Evolutionary conservation across 23 tunicate genomes (phyloP).

Genomic region (Ciona savignyi): DNA sequence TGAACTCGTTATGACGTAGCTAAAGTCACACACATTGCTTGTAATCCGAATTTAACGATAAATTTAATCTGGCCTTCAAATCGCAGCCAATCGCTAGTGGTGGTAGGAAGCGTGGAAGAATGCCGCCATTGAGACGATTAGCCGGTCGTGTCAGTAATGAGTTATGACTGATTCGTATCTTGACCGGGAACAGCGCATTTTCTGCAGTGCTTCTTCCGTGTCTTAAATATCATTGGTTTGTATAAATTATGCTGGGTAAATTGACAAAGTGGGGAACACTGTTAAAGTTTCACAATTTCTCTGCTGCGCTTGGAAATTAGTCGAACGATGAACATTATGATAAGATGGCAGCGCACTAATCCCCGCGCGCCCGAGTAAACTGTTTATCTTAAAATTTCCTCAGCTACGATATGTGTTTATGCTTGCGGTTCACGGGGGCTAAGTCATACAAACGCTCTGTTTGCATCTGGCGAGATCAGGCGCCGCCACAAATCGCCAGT

Average conservation of each 20-base stretch:
- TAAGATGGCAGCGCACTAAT: not conserved
- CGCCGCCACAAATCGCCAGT: not conserved
- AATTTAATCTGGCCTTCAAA: not conserved
- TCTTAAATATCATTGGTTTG: too few species aligned
- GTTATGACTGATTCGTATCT: not conserved
- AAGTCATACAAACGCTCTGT: not conserved
- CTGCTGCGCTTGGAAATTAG: not conserved
- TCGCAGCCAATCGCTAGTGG: not conserved
- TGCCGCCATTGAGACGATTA: not conserved
- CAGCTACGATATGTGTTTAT: slow-evolving; percentile 20
- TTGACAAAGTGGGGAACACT: too few species aligned
- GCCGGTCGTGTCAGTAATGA: not conserved
- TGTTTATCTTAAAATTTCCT: slow-evolving; percentile 20
- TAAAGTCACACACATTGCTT: not conserved
- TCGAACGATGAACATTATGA: not conserved
- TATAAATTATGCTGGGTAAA: not conserved
- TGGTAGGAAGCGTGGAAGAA: not conserved
- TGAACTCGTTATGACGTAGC: not conserved
- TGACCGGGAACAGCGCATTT: not conserved
- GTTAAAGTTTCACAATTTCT: too few species aligned
- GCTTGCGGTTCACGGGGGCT: not conserved
- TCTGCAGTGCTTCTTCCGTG: not conserved
- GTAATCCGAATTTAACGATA: slow-evolving; percentile 1
- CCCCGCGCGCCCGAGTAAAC: slow-evolving; percentile 10
- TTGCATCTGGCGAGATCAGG: not conserved